Percentiles rank a stretch among this genome's conserved stretches.
Conservation (phyloP, 1,140 invertebrate genomes). For the Drosophila arawakana region DNA sequence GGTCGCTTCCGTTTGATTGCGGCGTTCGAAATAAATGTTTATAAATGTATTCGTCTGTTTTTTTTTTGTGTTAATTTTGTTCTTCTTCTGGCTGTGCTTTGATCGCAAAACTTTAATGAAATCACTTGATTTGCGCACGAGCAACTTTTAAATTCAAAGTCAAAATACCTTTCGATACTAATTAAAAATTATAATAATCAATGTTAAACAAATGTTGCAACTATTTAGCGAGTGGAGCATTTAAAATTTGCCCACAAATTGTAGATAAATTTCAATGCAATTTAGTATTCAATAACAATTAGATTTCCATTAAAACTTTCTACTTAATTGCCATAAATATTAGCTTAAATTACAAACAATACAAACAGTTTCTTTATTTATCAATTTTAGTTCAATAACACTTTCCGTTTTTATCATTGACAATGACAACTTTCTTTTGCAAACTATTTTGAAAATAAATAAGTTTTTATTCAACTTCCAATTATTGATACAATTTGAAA, state of each 20-base stretch:
- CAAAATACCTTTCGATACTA: conserved; percentile 39
- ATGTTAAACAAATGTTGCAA: conserved; percentile 33
- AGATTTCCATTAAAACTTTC: conserved; percentile 11
- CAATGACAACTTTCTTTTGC: conserved; percentile 12
- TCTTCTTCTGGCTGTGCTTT: conserved; percentile 32
- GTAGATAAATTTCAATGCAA: conserved; percentile 7
- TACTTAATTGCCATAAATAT: conserved; percentile 12
- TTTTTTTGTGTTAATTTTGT: conserved; percentile 9
- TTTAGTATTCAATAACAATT: conserved; percentile 11
- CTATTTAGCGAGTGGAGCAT: conserved; percentile 17
- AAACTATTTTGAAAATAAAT: neutral
- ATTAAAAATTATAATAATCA: conserved; percentile 59
- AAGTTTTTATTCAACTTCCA: neutral
- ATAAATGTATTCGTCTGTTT: conserved; percentile 33
- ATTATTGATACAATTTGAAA: neutral
- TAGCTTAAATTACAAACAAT: conserved; percentile 1
- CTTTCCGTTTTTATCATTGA: conserved; percentile 8
- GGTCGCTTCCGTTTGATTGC: conserved; percentile 74
- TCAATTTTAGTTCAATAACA: conserved; percentile 7
- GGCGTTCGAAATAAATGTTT: conserved; percentile 18
- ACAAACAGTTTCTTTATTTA: conserved; percentile 10
- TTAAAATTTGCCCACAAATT: conserved; percentile 10
- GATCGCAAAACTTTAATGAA: conserved; percentile 52
- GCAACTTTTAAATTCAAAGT: conserved; percentile 29
- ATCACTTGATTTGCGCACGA: conserved; percentile 52